Evolutionary conservation across 2,113 vertebrate genomes (phyloP).

Genomic region (Brachypteracias leptosomus): DNA sequence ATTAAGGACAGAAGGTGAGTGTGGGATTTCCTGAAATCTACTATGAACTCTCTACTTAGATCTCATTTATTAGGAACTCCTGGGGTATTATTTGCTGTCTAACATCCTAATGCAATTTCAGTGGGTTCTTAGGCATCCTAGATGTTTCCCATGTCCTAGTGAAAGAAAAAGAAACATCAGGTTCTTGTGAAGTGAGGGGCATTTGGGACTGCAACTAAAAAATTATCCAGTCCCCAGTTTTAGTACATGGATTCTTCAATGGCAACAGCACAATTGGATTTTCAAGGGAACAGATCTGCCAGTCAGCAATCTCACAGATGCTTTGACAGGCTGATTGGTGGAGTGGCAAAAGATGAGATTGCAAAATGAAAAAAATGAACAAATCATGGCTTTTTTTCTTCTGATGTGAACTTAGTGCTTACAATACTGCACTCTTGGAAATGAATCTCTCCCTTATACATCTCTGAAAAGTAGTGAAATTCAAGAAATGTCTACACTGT

Average conservation of each 20-base stretch:
- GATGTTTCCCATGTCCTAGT: neutral
- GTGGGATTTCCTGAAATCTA: neutral
- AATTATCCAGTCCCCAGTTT: neutral
- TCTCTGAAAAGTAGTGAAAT: neutral
- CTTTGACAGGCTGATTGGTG: neutral
- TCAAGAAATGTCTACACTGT: neutral
- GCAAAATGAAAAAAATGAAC: neutral
- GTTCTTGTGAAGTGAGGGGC: neutral
- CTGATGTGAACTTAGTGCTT: neutral
- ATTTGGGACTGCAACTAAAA: neutral
- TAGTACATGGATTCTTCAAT: neutral
- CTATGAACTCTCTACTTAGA: neutral
- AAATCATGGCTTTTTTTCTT: neutral
- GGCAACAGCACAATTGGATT: neutral
- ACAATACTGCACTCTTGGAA: neutral
- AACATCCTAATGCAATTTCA: neutral
- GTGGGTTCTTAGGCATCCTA: neutral
- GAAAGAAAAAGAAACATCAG: neutral
- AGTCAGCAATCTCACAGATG: neutral
- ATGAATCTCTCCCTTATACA: neutral
- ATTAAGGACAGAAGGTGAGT: neutral
- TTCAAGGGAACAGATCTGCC: neutral
- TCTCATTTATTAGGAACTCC: neutral
- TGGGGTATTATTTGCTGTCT: neutral
- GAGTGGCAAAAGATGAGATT: neutral